These are phyloP conservation scores for Drosophila chauvacae DNA, from an alignment of 1,140 invertebrate species.

Conservation along the genomic window DNA sequence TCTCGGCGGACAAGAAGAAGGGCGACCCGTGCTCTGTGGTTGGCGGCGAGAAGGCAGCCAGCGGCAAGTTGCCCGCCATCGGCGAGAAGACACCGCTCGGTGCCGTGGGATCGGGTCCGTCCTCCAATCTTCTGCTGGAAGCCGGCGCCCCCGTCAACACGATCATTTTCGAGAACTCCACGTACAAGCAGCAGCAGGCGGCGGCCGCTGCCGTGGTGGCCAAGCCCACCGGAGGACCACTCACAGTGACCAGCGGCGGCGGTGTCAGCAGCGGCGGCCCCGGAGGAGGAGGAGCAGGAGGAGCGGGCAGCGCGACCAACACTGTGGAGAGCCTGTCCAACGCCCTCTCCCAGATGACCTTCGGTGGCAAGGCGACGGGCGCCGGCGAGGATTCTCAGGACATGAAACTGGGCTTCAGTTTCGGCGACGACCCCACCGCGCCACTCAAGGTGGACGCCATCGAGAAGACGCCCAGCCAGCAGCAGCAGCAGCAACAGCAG, in stretches of 20 bases:
- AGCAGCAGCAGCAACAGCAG: slow-evolving; percentile 56
- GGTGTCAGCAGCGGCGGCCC: slow-evolving; percentile 16
- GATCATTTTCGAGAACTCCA: slow-evolving; percentile 96
- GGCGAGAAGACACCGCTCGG: slow-evolving; percentile 58
- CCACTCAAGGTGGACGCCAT: slow-evolving; percentile 59
- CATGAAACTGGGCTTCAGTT: slow-evolving; percentile 94
- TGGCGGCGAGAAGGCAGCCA: slow-evolving; percentile 49
- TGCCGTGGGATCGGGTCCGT: slow-evolving; percentile 41
- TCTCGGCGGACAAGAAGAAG: slow-evolving; percentile 56
- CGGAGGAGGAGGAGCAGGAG: slow-evolving; percentile 7
- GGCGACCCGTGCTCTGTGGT: slow-evolving; percentile 4
- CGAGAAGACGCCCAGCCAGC: slow-evolving; percentile 56
- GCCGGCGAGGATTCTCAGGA: slow-evolving; percentile 91
- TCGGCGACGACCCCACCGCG: slow-evolving; percentile 85
- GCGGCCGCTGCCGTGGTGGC: slow-evolving; percentile 43
- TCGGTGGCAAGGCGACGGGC: slow-evolving; percentile 76
- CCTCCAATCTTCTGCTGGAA: slow-evolving; percentile 51
- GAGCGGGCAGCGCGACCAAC: slow-evolving; percentile 9
- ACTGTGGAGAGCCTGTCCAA: slow-evolving; percentile 75
- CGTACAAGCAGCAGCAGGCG: slow-evolving; percentile 88
- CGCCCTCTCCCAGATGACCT: slow-evolving; percentile 86
- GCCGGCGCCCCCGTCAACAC: slow-evolving; percentile 90
- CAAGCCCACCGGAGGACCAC: slow-evolving; percentile 31
- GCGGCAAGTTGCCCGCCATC: slow-evolving; percentile 55
- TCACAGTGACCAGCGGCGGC: slow-evolving; percentile 26